phyloP scores from a whole-genome alignment of 1,140 invertebrate genomes.

The Drosophila hydei region DNA sequence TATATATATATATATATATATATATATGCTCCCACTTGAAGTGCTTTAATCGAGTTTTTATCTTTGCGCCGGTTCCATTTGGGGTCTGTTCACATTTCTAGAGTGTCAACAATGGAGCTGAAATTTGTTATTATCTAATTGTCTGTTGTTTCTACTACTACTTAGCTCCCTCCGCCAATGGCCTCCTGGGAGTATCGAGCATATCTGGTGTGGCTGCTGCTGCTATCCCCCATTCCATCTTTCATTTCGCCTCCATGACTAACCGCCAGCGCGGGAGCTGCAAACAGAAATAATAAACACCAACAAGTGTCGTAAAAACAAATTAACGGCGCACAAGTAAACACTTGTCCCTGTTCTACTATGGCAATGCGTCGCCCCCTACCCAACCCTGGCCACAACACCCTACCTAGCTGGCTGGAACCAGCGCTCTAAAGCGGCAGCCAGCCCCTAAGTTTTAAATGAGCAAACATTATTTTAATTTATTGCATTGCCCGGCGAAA shows the following conservation, averaged over 20 bases:
- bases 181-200: constrained; percentile 16
- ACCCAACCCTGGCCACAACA: no score
- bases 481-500: constrained; percentile 48
- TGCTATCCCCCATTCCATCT: not conserved
- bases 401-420: not conserved
- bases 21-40: not conserved
- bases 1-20: not conserved
- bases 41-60: constrained; percentile 28
- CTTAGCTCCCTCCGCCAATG: constrained; percentile 19
- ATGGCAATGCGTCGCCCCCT: no score
- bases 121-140: constrained; percentile 58
- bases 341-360: constrained; percentile 44
- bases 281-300: constrained; percentile 64
- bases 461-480: constrained; percentile 67
- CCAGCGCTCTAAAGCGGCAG: constrained; percentile 3
- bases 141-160: constrained; percentile 31
- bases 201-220: not conserved
- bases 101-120: constrained; percentile 43
- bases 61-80: constrained; percentile 21
- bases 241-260: constrained; percentile 21
- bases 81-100: constrained; percentile 1
- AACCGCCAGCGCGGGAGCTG: constrained; percentile 54
- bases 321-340: constrained; percentile 63
- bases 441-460: constrained; percentile 58
- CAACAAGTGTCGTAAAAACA: constrained; percentile 67